Evolutionary conservation across 2,113 vertebrate species (phyloP).

Genomic region (Macrotis lagotis): DNA sequence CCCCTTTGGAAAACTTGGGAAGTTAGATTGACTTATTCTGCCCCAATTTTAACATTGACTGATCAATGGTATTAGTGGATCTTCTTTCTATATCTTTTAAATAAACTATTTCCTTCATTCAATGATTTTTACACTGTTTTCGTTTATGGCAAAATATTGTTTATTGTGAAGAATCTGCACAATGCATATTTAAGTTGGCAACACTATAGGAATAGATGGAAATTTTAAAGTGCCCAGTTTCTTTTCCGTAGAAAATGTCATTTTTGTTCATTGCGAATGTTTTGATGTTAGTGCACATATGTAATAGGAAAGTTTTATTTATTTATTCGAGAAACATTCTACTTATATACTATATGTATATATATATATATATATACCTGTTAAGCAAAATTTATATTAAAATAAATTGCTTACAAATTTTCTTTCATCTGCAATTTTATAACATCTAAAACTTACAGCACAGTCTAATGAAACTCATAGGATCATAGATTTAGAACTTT

Average conservation of each 20-base stretch:
- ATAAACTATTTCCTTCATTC: slow-evolving; percentile 1
- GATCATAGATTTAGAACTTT: neutral
- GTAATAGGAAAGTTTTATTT: neutral
- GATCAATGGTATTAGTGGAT: neutral
- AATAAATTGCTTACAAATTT: neutral
- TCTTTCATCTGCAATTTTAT: neutral
- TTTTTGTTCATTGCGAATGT: neutral
- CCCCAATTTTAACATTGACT: neutral
- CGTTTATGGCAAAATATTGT: neutral
- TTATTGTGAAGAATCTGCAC: neutral
- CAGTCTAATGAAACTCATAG: neutral
- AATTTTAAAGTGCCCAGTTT: neutral
- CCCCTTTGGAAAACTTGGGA: neutral
- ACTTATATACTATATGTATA: neutral
- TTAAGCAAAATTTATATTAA: neutral
- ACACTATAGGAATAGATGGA: neutral
- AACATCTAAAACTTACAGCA: neutral
- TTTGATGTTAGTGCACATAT: neutral
- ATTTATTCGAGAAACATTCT: neutral
- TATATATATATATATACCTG: too few species aligned
- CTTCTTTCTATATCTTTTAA: slow-evolving; percentile 17
- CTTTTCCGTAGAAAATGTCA: neutral
- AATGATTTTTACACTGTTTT: neutral
- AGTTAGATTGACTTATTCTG: neutral
- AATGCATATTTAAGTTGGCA: neutral